Evolutionary conservation across 92 coral and sea anemone genomes (phyloP), one percentile per base, ranked within the genome.

Genomic region (Zoanthus solanderi): DNA sequence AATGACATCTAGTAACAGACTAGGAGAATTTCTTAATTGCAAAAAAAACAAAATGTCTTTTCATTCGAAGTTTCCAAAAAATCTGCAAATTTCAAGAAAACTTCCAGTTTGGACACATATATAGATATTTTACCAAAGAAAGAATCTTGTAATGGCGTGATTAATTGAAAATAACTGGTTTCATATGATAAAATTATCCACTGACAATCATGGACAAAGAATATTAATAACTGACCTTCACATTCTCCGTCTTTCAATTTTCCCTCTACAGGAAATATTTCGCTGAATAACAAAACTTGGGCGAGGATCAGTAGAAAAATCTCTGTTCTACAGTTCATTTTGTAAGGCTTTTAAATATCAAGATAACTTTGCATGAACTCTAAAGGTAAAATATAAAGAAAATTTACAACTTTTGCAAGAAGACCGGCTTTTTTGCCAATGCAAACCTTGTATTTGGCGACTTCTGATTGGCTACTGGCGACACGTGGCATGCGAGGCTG

Each of bases 401-500:
- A 79, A 42, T 57, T 28, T 29, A 42, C 52, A 57, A 66, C 85
- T 71, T 66, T 32, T 58, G 65, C 52, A 73, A 31, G 9, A 12
- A 69, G 17, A 45, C 78, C 90, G 84, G 88, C 90, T 88, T 90
- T 87, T 77, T 81, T 94, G 83, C 99, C 98, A 97, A 95, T 91
- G 94, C 93, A 76, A 73, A 86, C 78, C 84, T 90, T 83, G 90
- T 97, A 97, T 93, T 94, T 97, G 99, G 93, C 99, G 98, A 47
- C 84, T 83, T 91, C 93, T 94, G 94, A 95, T 97, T 97, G 98
- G 99, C 83, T 75, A 78, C 82, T 8, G 71, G 80, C 6, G 83
- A 32, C 17, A 58, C 66, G 82, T 53, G 87, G 82, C 93, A 73
- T 60, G 71, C 50, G 17, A 71, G n/a, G 61, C 45, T 3, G 46